Base-by-base conservation (phyloP, 92 coral and sea anemone genomes). In the Muricea muricata region DNA sequence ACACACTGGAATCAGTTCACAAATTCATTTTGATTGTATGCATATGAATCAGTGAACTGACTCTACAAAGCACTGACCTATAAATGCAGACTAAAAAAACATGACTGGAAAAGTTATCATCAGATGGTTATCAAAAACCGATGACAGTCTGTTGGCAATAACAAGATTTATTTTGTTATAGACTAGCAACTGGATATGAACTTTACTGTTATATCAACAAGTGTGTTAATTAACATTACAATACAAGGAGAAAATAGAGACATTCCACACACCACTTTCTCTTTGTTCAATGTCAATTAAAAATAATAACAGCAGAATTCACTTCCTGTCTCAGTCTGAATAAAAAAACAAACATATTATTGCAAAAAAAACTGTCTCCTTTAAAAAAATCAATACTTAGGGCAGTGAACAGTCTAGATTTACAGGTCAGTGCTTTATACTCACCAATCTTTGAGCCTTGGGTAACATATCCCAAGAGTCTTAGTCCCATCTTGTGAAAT, bases 1-100 rank as follows among this genome's bases (percentile, higher is more conserved):
- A 70, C 87, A 37, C 72, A 83, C 87, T 79, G 30, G 41, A 58
- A 75, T 48, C 80, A 75, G 30, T 75, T 75, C 65, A 75, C 25
- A 46, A 56, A 35, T 48, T 48, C 46, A 47, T 58, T n/a, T 26
- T 11, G 72, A 6, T 65, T 20, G 21, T 3, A 58, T 65, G 21
- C 5, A n/a, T 73, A 60, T 39, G 46, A 75, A 75, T 75, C 65
- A 48, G 20, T 75, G 65, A 75, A 75, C 20, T 75, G 80, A 75
- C 50, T 37, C 80, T 33, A 13, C 20, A 32, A 63, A 26, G 12
- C 34, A 63, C 40, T 63, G 70, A 4, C 70, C 70, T 0, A 15
- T 63, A 63, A 29, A 63, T 28, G 11, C 13, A 28, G 39, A 63
- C 70, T 63, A n/a, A n/a, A 29, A 28, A 32, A 40, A 57, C 0